Evolutionary conservation across 2,797 vertebrate species (phyloP).

Genomic region (Syngnathus acus): DNA sequence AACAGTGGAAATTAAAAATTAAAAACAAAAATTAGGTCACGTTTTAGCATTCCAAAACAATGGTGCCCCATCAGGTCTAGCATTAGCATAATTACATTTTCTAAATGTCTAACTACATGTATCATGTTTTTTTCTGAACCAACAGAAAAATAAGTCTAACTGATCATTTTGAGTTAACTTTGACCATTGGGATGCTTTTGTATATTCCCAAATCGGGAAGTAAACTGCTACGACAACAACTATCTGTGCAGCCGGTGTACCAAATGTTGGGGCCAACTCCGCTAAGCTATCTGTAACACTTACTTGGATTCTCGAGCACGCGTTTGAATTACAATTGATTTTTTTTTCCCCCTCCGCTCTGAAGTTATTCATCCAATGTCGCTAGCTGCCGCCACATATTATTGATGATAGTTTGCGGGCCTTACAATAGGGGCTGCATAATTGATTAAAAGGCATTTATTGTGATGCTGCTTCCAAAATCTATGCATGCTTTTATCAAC

Average conservation of each 20-base stretch:
- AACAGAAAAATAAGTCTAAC: background rate
- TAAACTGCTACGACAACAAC: too few relatives aligned
- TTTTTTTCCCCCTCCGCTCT: background rate
- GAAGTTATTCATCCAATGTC: conserved; percentile 1
- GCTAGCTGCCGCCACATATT: background rate
- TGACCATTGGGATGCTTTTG: background rate
- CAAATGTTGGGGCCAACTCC: too few relatives aligned
- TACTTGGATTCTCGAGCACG: background rate
- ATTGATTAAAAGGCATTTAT: conserved; percentile 25
- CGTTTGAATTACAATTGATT: background rate
- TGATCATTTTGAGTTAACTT: background rate
- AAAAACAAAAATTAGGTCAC: background rate
- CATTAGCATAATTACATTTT: too few relatives aligned
- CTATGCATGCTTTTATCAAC: background rate
- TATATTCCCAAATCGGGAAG: too few relatives aligned
- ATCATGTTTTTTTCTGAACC: background rate
- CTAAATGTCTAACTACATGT: too few relatives aligned
- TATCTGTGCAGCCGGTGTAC: too few relatives aligned
- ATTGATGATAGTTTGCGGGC: conserved; percentile 6
- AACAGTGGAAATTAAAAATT: background rate
- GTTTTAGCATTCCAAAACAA: background rate
- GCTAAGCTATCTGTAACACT: background rate
- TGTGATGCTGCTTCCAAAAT: background rate
- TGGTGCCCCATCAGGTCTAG: background rate
- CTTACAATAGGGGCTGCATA: conserved; percentile 20